Base-by-base conservation (phyloP, 2,888 invertebrate species). In the Cotesia congregata region DNA sequence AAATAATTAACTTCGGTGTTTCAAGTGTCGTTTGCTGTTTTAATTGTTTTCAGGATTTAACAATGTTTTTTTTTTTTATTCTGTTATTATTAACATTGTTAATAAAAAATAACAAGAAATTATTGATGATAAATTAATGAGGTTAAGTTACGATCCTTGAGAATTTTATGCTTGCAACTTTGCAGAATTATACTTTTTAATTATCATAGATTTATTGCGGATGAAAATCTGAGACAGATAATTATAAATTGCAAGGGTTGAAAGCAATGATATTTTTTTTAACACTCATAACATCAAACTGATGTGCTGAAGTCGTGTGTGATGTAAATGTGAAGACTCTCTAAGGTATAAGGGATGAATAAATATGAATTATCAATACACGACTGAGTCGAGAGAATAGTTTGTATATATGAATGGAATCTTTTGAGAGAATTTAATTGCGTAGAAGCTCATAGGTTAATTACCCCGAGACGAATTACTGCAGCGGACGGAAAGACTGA, bases 391-490 rank as follows among this genome's bases (percentile, higher is more conserved):
- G 15, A 12, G 50, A 50, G 12, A 9, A 9, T 50, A 50, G 50
- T 7, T 50, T 12, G 7, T 50, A 50, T 50, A 50, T 50, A 50
- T 12, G 7, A 12, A 50, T 50, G 12, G 50, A 12, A 64, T 41
- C 39, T 40, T 60, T 38, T 17, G 38, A 73, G 30, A 60, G 30
- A 67, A 73, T 59, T 64, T 70, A 77, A 77, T 77, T 77, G 70
- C n/a, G 65, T 74, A 60, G 73, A 77, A 77, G 67, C 38, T 60
- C n/a, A 61, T 68, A 68, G 64, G 41, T 77, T 77, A 77, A 77
- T 77, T 69, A 73, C 59, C 69, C 20, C 6, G 20, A 64, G 40
- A 65, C 60, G 69, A 77, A 77, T 77, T 77, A 77, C 65, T 65
- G 59, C 50, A 69, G 40, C 64, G 65, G 73, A 60, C 64, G 77